Base-by-base conservation (phyloP, 2,888 invertebrate species). In the Epistrophe eligans region DNA sequence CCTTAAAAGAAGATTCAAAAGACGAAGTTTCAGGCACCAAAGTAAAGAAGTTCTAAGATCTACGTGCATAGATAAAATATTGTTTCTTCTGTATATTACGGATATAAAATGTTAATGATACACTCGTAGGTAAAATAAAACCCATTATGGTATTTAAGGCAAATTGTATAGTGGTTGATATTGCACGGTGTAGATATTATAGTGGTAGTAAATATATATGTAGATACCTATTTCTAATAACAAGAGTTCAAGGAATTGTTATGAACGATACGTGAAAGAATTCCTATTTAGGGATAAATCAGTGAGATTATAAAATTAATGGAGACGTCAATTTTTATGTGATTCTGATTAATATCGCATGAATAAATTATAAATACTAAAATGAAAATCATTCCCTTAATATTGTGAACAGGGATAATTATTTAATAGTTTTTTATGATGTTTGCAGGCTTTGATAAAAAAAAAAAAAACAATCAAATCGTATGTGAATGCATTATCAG, bases 91-190 rank as follows among this genome's bases (percentile, higher is more conserved):
- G 24, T 24, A 2, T 24, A 24, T 24, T n/a, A 62, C 9, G 5
- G 15, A 76, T 76, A 71, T 62, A 58, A 66, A 58, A 50, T 70
- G 66, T 57, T 48, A 70, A 52, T 77, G 38, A 66, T 38, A 58
- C 43, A 7, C 17, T 38, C 40, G 72, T 40, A 50, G 79, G 74
- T 71, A 71, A 71, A 84, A 24, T 48, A 35, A 76, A 76, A 52
- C 71, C 76, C 38, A 84, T 79, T 84, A 79, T 71, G 35, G 66
- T 76, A 67, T 83, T 83, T 79, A 83, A 79, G 62, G 79, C 79
- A 83, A 83, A 79, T 83, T 83, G 67, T 73, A 60, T 58, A 48
- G 58, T 50, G 72, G 71, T 66, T 64, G 77, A n/a, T n/a, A n/a
- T 43, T 66, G 60, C 60, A 83, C n/a, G 57, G 32, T 55, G n/a